These are phyloP conservation scores for Diarsia brunnea DNA, from an alignment of 2,888 invertebrate genomes.

Conservation along the genomic window DNA sequence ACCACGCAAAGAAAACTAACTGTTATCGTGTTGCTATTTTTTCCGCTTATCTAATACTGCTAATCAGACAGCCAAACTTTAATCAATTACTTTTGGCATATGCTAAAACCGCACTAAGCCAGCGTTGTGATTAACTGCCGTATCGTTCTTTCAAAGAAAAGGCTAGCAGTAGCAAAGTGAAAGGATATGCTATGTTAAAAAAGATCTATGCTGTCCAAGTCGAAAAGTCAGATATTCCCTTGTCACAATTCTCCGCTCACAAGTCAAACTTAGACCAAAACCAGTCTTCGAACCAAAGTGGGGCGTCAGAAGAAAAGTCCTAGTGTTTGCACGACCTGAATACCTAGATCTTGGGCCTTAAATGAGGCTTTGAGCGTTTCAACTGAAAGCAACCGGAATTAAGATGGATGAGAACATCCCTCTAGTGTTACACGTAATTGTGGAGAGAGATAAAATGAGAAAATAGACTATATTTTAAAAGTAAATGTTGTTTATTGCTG, in stretches of 20 bases:
- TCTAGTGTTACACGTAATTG: conserved; percentile 26
- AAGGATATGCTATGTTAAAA: background rate
- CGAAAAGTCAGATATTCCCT: background rate
- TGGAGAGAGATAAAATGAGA: conserved; percentile 16
- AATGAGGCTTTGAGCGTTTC: conserved; percentile 56
- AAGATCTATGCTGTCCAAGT: background rate
- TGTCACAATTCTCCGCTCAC: background rate
- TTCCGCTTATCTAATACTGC: background rate
- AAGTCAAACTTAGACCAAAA: conserved; percentile 35
- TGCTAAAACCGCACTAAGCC: background rate
- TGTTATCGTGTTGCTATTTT: background rate
- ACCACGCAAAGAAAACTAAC: background rate
- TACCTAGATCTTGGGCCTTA: conserved; percentile 71
- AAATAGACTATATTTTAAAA: conserved; percentile 18
- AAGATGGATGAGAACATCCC: conserved; percentile 56
- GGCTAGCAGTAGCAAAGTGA: background rate
- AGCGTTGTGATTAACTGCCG: background rate
- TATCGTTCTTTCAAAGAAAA: background rate
- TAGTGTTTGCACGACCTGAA: conserved; percentile 75
- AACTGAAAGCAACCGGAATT: conserved; percentile 51
- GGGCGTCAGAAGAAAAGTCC: conserved; percentile 66
- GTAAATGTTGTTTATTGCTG: conserved; percentile 50
- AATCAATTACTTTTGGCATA: background rate
- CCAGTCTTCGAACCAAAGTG: conserved; percentile 55
- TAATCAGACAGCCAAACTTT: background rate